Percentiles rank a stretch among this genome's conserved stretches.
These are phyloP conservation scores for Onthophagus sagittarius DNA, from an alignment of 2,888 invertebrate species.

Conservation along the genomic window DNA sequence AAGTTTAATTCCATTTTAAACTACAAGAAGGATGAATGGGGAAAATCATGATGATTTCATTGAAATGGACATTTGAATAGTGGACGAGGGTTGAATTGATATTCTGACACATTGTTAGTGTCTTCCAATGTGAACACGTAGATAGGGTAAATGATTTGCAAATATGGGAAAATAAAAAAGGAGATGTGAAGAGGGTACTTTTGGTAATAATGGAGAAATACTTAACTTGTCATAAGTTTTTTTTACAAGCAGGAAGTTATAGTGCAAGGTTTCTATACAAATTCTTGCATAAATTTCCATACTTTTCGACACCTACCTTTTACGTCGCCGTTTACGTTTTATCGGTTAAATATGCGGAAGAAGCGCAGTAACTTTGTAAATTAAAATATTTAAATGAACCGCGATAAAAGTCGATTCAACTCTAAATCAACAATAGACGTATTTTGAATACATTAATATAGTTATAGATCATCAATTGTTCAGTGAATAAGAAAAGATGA, in stretches of 20 bases:
- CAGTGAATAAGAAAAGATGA: too few species aligned
- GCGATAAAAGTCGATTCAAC: neutral
- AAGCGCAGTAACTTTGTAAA: neutral
- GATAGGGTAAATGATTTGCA: too few species aligned
- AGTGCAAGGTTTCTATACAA: neutral
- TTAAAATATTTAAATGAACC: neutral
- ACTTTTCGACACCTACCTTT: neutral
- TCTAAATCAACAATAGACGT: neutral
- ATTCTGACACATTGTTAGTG: neutral
- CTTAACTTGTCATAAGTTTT: too few species aligned
- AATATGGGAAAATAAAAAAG: too few species aligned
- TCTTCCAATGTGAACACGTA: too few species aligned
- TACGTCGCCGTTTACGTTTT: neutral
- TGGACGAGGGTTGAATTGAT: neutral
- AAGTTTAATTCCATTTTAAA: too few species aligned
- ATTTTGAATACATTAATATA: too few species aligned
- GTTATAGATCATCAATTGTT: too few species aligned
- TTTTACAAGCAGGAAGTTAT: neutral
- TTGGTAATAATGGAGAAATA: too few species aligned
- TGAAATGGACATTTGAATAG: neutral
- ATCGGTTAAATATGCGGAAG: neutral
- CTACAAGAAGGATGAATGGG: neutral
- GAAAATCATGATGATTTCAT: neutral
- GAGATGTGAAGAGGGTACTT: too few species aligned
- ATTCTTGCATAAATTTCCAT: neutral